A percentile compares a stretch with the other conserved stretches of the same genome.
phyloP scores from a whole-genome alignment of 2,797 vertebrate species.

The Sebastolobus altivelis region DNA sequence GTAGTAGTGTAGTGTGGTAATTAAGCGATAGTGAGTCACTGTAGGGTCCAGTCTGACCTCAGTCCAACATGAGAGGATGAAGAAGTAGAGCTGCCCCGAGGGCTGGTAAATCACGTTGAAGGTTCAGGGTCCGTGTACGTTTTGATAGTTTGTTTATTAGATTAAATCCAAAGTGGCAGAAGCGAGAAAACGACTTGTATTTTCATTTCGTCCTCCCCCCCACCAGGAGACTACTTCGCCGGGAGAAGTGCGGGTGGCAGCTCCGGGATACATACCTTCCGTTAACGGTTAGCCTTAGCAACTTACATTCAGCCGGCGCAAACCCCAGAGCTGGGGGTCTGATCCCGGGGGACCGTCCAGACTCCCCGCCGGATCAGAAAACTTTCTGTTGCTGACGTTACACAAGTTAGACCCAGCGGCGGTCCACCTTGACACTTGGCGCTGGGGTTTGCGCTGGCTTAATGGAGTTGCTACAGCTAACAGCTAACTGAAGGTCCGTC shows the following conservation, averaged over 20 bases:
- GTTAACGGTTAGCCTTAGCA: not conserved
- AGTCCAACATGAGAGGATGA: not conserved
- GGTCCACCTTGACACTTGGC: too few relatives aligned
- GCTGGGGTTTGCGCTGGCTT: too few relatives aligned
- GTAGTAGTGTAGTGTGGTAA: too few relatives aligned
- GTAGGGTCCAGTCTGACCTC: not conserved
- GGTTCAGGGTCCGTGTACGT: not conserved
- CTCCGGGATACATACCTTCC: not conserved
- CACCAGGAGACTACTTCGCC: not conserved
- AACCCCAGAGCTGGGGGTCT: not conserved
- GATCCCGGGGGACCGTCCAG: too few relatives aligned
- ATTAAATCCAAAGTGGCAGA: not conserved
- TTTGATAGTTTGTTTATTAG: not conserved
- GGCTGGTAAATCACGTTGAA: not conserved
- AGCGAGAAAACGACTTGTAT: not conserved
- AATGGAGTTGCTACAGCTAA: not conserved
- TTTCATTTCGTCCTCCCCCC: not conserved
- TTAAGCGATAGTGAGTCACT: not conserved
- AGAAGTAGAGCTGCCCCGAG: not conserved
- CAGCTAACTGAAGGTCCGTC: not conserved
- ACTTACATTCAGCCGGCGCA: not conserved
- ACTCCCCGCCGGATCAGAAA: too few relatives aligned
- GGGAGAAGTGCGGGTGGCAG: not conserved
- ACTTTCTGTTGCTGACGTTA: too few relatives aligned
- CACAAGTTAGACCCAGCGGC: too few relatives aligned